Base-by-base conservation (phyloP, 2,888 invertebrate genomes). In the Nomada ruficornis region DNA sequence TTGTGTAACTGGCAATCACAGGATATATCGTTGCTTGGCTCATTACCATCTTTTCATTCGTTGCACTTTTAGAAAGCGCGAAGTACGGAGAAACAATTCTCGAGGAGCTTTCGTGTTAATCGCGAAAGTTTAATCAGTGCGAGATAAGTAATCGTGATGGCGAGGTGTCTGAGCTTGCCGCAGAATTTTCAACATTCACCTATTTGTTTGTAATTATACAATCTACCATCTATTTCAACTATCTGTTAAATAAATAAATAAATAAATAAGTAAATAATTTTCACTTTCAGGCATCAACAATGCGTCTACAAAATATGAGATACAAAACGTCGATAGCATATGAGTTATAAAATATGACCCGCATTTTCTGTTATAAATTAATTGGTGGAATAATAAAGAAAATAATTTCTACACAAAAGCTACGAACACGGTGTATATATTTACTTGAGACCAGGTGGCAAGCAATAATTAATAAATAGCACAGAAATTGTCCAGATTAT, bases 1-100 rank as follows among this genome's bases (percentile, higher is more conserved):
- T 85, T 87, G 83, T 87, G 85, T 54, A 88, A 87, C 86, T 26
- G 55, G 76, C 71, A 73, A 87, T 60, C 78, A 72, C 50, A 15
- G 44, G 36, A 64, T 87, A 80, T 82, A 78, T 77, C 68, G 36
- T 47, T 62, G 20, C 42, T 87, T 85, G 85, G 85, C 82, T 82
- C 80, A 72, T 82, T 87, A 87, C 85, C 87, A 82, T 84, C 72
- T 79, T 70, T 72, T 84, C 80, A 57, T 84, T 63, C 59, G 59
- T 63, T n/a, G 59, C 47, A 18, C 68, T 63, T 68, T 71, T 74
- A 60, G 73, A 82, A 82, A 71, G 73, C 50, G 68, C 60, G 57
- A 67, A 73, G 29, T 63, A 65, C 42, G 29, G 23, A 57, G 54
- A 20, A 44, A 18, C 44, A 18, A 52, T 63, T 55, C 68, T 29